Conservation (phyloP, 2,113 vertebrate genomes). For the Boleophthalmus pectinirostris region DNA sequence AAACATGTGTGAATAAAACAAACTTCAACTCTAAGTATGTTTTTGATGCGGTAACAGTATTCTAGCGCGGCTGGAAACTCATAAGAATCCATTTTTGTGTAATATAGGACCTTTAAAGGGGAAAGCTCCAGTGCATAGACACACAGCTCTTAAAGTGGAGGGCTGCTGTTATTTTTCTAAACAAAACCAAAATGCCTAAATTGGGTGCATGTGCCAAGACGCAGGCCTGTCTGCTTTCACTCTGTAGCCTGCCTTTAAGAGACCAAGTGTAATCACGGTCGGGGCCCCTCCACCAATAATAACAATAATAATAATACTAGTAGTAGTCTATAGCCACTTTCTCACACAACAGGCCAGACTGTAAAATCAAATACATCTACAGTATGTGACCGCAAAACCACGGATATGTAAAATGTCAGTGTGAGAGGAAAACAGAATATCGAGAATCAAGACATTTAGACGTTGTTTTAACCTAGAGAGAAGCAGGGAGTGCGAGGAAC, state of each 20-base stretch:
- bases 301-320: slow-evolving; percentile 1
- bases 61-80: too few relatives aligned
- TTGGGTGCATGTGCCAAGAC: slow-evolving; percentile 44
- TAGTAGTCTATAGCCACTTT: neutral
- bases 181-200: slow-evolving; percentile 52
- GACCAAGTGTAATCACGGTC: slow-evolving; percentile 3
- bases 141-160: slow-evolving; percentile 22
- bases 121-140: too few relatives aligned
- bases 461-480: neutral
- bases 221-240: slow-evolving; percentile 55
- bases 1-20: too few relatives aligned
- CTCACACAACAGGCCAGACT: neutral
- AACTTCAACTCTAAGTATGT: too few relatives aligned
- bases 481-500: neutral
- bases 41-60: too few relatives aligned
- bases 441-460: neutral
- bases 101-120: too few relatives aligned
- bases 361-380: slow-evolving; percentile 1
- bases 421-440: neutral
- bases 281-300: slow-evolving; percentile 11
- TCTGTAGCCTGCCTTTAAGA: slow-evolving; percentile 23
- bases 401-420: neutral
- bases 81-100: too few relatives aligned
- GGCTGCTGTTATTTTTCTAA: slow-evolving; percentile 47
- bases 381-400: slow-evolving; percentile 1